phyloP scores from a whole-genome alignment of 2,797 vertebrate species.

The Ptychadena robeensis region DNA sequence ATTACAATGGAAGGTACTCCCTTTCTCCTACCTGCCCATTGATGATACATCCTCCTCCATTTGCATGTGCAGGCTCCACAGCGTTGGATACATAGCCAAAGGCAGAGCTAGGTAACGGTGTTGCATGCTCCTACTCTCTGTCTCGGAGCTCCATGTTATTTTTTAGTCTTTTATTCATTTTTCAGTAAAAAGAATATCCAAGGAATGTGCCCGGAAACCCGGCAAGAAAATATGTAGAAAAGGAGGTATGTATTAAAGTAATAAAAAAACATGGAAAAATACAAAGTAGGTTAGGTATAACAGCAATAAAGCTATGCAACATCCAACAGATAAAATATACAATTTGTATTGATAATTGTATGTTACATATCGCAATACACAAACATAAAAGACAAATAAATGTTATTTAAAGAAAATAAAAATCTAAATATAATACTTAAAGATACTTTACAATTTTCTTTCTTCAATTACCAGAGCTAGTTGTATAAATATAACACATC shows the following conservation, averaged over 20 bases:
- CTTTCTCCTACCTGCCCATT: slow-evolving; percentile 78
- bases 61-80: slow-evolving; percentile 87
- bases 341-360: not conserved
- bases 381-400: no score
- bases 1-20: slow-evolving; percentile 80
- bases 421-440: no score
- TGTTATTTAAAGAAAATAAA: no score
- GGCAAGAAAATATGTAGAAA: slow-evolving; percentile 97
- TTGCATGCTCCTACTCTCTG: slow-evolving; percentile 89
- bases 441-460: no score
- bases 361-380: not conserved
- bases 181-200: slow-evolving; percentile 97
- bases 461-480: no score
- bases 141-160: slow-evolving; percentile 96
- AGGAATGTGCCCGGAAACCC: slow-evolving; percentile 95
- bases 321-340: not conserved
- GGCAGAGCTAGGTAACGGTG: slow-evolving; percentile 80
- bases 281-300: slow-evolving; percentile 12
- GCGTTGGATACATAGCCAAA: slow-evolving; percentile 74
- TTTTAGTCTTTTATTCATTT: slow-evolving; percentile 96
- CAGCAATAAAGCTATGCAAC: not conserved
- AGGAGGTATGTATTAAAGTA: slow-evolving; percentile 91
- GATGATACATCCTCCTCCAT: slow-evolving; percentile 88
- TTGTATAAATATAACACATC: no score
- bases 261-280: slow-evolving; percentile 42